Evolutionary conservation across 2,888 invertebrate genomes (phyloP).

Genomic region (Drosophila tripunctata): DNA sequence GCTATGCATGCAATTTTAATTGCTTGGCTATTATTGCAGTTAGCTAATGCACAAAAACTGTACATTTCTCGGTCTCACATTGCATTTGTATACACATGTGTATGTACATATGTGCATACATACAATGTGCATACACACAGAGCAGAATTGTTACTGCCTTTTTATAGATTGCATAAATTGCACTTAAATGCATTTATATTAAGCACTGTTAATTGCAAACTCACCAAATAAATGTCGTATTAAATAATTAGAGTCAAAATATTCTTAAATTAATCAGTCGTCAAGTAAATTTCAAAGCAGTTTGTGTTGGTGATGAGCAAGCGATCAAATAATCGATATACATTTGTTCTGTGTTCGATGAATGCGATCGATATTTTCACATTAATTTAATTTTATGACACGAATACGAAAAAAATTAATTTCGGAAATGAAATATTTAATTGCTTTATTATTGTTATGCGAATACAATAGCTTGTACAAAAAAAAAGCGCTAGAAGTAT

Average conservation of each 20-base stretch:
- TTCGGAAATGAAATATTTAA: background rate
- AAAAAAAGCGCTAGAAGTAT: too few species aligned
- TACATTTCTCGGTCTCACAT: constrained; percentile 3
- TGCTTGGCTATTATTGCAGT: background rate
- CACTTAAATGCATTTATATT: background rate
- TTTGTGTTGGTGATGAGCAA: background rate
- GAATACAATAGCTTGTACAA: too few species aligned
- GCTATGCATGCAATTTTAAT: background rate
- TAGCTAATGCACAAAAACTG: constrained; percentile 3
- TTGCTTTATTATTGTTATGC: too few species aligned
- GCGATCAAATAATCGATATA: constrained; percentile 1
- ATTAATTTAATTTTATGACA: background rate
- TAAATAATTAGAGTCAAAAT: constrained; percentile 6
- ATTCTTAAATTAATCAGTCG: constrained; percentile 18
- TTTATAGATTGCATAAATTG: background rate
- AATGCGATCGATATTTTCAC: background rate
- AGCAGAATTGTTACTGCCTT: background rate
- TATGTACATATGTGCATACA: background rate
- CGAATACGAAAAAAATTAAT: background rate
- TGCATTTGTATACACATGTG: constrained; percentile 12
- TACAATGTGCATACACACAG: background rate
- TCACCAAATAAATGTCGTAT: constrained; percentile 6
- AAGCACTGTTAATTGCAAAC: background rate
- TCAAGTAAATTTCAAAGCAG: constrained; percentile 17
- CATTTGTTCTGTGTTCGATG: background rate